Evolutionary conservation across 2,113 vertebrate genomes (phyloP).

Genomic region (Phalacrocorax aristotelis): DNA sequence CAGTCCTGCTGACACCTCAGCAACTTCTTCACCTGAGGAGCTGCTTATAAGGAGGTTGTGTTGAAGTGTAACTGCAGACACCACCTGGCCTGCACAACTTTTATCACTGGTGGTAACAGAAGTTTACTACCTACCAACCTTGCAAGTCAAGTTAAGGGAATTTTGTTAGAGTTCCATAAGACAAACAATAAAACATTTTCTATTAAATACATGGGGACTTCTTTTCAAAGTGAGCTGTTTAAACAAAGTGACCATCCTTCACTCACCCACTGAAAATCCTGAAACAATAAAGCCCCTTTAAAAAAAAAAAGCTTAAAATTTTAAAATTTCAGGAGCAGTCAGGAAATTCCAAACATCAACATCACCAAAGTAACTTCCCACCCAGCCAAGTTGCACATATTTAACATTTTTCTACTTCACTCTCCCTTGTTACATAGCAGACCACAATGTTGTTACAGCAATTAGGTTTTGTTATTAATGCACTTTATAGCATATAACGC

Average conservation of each 20-base stretch:
- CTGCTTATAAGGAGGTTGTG: background rate
- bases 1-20: background rate
- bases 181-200: background rate
- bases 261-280: background rate
- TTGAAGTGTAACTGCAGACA: background rate
- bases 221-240: background rate
- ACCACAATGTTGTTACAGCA: background rate
- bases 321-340: background rate
- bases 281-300: background rate
- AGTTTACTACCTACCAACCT: constrained; percentile 1
- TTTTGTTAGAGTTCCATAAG: background rate
- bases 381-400: background rate
- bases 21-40: background rate
- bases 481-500: background rate
- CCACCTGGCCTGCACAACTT: constrained; percentile 2
- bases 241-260: background rate
- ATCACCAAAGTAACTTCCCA: background rate
- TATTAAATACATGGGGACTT: background rate
- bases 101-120: background rate
- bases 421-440: background rate
- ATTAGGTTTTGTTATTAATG: background rate
- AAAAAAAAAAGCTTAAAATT: background rate
- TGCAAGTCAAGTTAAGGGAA: background rate
- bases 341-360: constrained; percentile 3
- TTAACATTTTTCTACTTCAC: constrained; percentile 3